Evolutionary conservation across 2,888 invertebrate species (phyloP).

Genomic region (Parnassius mnemosyne): DNA sequence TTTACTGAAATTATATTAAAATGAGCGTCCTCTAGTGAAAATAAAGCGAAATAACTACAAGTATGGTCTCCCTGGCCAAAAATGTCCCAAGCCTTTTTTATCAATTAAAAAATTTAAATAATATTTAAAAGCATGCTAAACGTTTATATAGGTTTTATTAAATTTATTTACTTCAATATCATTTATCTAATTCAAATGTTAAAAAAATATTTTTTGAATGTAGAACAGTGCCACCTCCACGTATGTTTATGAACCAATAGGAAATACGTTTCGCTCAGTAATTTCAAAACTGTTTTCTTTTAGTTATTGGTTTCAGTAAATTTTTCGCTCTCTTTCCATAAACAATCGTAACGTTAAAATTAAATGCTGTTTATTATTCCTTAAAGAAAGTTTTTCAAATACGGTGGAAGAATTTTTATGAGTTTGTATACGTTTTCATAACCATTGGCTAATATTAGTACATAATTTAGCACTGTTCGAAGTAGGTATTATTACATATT

Average conservation of each 20-base stretch:
- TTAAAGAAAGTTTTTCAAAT: constrained; percentile 8
- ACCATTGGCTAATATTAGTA: too few species aligned
- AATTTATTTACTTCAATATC: too few species aligned
- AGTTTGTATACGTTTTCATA: background rate
- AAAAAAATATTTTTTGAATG: background rate
- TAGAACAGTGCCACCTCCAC: constrained; percentile 13
- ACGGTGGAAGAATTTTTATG: background rate
- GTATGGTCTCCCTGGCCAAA: too few species aligned
- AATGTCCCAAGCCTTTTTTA: too few species aligned
- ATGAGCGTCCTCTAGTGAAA: constrained; percentile 3
- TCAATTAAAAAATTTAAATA: too few species aligned
- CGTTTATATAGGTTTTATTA: too few species aligned
- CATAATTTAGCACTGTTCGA: too few species aligned
- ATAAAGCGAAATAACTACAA: background rate
- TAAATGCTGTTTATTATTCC: constrained; percentile 14
- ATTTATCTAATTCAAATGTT: too few species aligned
- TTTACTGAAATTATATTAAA: background rate
- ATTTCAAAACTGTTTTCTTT: constrained; percentile 11
- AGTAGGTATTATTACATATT: too few species aligned
- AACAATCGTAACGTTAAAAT: constrained; percentile 6
- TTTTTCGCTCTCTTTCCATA: constrained; percentile 1
- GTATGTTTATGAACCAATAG: background rate
- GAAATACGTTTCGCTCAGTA: background rate
- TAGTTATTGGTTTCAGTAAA: constrained; percentile 21
- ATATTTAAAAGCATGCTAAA: too few species aligned